Percentiles rank a stretch among this genome's conserved stretches.
Evolutionary conservation across 2,888 invertebrate genomes (phyloP).

Genomic region (Troglohyphantes excavatus): DNA sequence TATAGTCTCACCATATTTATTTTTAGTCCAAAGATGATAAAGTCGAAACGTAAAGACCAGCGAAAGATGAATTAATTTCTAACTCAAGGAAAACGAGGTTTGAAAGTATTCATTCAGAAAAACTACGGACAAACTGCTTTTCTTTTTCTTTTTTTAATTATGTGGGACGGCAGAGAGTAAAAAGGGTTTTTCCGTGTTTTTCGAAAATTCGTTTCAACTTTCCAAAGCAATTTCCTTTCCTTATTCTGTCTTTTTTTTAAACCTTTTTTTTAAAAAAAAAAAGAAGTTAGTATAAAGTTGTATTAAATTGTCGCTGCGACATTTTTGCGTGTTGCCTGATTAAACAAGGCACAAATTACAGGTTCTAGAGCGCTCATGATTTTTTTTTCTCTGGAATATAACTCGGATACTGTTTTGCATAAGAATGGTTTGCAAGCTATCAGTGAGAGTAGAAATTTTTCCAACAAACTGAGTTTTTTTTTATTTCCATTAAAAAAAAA

Average conservation of each 20-base stretch:
- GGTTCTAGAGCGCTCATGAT: background rate
- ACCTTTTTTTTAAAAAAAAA: background rate
- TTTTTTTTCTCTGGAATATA: background rate
- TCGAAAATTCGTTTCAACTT: conserved; percentile 27
- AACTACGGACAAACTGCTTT: background rate
- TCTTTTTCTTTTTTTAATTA: conserved; percentile 24
- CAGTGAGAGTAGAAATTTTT: background rate
- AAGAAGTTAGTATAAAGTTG: conserved; percentile 27
- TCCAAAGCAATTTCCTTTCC: conserved; percentile 42
- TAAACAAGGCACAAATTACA: conserved; percentile 44
- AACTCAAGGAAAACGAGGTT: conserved; percentile 6
- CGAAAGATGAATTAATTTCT: conserved; percentile 43
- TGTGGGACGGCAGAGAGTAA: background rate
- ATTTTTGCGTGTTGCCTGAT: conserved; percentile 49
- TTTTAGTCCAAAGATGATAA: conserved; percentile 27
- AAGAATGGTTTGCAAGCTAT: background rate
- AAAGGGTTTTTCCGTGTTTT: conserved; percentile 20
- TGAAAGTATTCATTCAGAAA: conserved; percentile 8
- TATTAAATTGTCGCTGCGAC: conserved; percentile 27
- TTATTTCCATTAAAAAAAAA: background rate
- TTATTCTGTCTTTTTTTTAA: conserved; percentile 16
- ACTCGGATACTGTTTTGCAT: conserved; percentile 15
- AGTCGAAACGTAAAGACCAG: background rate
- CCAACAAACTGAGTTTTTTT: background rate
- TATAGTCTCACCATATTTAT: background rate